A percentile compares a stretch with the other conserved stretches of the same genome.
phyloP scores from a whole-genome alignment of 2,797 vertebrate species.

The Tinamus major region DNA sequence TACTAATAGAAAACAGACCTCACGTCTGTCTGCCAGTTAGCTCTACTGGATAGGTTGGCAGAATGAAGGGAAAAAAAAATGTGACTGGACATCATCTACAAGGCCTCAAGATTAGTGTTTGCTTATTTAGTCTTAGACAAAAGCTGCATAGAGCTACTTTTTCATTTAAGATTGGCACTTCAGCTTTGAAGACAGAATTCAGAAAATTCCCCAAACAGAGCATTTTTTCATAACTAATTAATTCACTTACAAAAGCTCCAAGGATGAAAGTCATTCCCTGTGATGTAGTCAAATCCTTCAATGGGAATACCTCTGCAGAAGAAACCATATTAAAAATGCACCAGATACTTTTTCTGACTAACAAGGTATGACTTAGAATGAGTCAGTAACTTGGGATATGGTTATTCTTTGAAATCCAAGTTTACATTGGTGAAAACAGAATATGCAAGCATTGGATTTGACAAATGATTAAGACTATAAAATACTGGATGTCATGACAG shows the following conservation, averaged over 20 bases:
- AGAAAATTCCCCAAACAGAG: not conserved
- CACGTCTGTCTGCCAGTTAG: not conserved
- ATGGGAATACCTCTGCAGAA: not conserved
- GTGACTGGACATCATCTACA: not conserved
- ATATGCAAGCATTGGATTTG: fast-evolving
- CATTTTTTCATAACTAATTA: not conserved
- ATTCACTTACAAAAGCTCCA: not conserved
- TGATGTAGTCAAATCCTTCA: fast-evolving
- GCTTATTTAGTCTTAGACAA: not conserved
- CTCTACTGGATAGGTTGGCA: not conserved
- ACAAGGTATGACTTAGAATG: not conserved
- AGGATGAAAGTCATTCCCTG: not conserved
- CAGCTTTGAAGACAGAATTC: not conserved
- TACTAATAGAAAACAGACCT: not conserved
- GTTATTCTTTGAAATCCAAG: not conserved
- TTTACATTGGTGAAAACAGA: not conserved
- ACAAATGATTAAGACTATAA: fast-evolving
- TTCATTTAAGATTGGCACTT: not conserved
- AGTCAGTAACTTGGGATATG: not conserved
- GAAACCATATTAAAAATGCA: not conserved
- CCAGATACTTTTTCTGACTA: not conserved
- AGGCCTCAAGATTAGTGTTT: not conserved
- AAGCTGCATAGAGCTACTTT: not conserved
- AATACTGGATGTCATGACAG: not conserved
- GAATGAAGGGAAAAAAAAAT: not conserved